Conservation (phyloP, 2,797 vertebrate species). For the Microhierax caerulescens region DNA sequence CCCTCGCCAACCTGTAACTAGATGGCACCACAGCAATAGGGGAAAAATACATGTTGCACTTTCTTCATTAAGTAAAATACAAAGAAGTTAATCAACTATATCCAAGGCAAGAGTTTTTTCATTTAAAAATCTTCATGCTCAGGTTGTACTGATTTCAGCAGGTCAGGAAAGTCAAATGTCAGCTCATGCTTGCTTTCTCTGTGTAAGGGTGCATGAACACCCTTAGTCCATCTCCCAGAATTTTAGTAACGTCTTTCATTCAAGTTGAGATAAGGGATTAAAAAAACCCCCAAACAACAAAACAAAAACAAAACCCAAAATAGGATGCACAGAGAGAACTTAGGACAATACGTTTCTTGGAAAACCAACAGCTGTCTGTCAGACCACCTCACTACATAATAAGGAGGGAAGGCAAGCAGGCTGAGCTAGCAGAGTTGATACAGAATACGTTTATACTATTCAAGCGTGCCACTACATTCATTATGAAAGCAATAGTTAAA, state of each 20-base stretch:
- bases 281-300: not conserved
- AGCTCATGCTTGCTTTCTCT: not conserved
- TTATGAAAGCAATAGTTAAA: not conserved
- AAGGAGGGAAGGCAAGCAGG: not conserved
- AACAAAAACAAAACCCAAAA: not conserved
- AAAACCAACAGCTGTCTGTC: not conserved
- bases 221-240: not conserved
- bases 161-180: not conserved
- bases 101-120: not conserved
- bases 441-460: rapidly evolving
- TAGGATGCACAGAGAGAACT: not conserved
- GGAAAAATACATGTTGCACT: not conserved
- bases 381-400: not conserved
- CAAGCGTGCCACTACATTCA: not conserved
- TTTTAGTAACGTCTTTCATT: not conserved
- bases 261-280: not conserved
- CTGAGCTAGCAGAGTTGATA: not conserved
- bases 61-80: not conserved
- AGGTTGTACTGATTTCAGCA: not conserved
- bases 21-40: not conserved
- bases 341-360: not conserved
- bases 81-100: not conserved
- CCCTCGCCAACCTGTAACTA: not conserved
- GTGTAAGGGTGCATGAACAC: rapidly evolving
- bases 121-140: not conserved